Evolutionary conservation across 2,888 invertebrate species (phyloP), one percentile per base, ranked within the genome.

Genomic region (Archaeoteleia sp.): DNA sequence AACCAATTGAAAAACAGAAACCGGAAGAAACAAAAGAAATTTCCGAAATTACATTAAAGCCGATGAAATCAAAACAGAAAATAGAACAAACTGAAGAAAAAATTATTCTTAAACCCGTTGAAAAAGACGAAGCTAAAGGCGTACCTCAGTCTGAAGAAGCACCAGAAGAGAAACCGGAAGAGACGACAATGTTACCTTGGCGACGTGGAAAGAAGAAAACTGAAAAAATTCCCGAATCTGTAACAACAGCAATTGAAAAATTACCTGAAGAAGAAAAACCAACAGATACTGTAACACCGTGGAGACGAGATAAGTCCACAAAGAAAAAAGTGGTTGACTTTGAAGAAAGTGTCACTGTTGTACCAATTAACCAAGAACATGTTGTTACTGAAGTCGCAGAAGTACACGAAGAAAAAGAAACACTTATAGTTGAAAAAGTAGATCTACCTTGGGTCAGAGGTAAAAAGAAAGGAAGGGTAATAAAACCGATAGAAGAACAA

Each of bases 151-250:
- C 73, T 1, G 66, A 77, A 49, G 68, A 74, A 13, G 42, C 70
- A 42, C 25, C 40, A 12, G 43, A 67, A 14, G 69, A 75, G 29
- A 55, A 73, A 53, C 55, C 69, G 0, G 83, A 76, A 8, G 74
- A 75, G 12, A 57, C 57, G 2, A 86, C 89, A 0, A 85, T 88
- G 30, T 81, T 90, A 51, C 89, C 88, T 77, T 83, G 88, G 82
- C 71, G 65, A 2, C 78, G 75, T 3, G 76, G 82, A 20, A 79
- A 32, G 49, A 73, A 83, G 78, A 77, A 84, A 82, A 73, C 60
- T 0, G 75, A 80, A 17, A 61, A 25, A 30, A 25, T 34, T 10
- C 57, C 63, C 2, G 67, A 72, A 51, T 8, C 71, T 1, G 61
- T 75, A 46, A 67, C 82, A 83, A 20, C 14, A 8, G 3, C 4